Evolutionary conservation across 2,888 invertebrate species (phyloP).

Genomic region (Sarcophaga carnaria): DNA sequence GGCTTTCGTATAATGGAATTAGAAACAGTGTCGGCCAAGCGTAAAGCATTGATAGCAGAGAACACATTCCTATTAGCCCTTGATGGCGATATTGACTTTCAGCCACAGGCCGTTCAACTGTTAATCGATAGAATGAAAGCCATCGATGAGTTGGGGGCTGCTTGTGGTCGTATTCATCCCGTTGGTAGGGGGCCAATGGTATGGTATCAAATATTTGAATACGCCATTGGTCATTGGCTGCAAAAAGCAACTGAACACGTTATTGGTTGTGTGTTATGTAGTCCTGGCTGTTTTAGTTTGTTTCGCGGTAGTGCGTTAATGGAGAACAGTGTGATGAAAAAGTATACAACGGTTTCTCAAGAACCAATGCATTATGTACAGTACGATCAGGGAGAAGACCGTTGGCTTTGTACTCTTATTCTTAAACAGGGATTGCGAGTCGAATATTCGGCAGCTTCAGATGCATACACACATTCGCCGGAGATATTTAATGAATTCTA

Average conservation of each 20-base stretch:
- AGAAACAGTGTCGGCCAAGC: constrained; percentile 78
- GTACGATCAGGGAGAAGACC: constrained; percentile 98
- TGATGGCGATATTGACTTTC: constrained; percentile 95
- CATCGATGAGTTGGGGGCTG: constrained; percentile 90
- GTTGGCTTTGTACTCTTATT: constrained; percentile 96
- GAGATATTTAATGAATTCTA: constrained; percentile 96
- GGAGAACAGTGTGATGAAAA: constrained; percentile 94
- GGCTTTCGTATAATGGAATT: constrained; percentile 90
- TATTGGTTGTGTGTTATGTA: constrained; percentile 94
- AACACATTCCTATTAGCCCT: constrained; percentile 92
- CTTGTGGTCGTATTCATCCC: constrained; percentile 95
- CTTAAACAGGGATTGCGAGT: constrained; percentile 95
- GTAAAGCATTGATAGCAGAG: constrained; percentile 87
- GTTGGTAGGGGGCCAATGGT: constrained; percentile 91
- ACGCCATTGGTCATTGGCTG: constrained; percentile 96
- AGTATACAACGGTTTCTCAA: constrained; percentile 90
- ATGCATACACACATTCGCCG: constrained; percentile 96
- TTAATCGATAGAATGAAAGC: constrained; percentile 94
- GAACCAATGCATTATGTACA: constrained; percentile 94
- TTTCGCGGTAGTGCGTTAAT: constrained; percentile 94
- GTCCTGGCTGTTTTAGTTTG: constrained; percentile 95
- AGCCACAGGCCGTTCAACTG: constrained; percentile 89
- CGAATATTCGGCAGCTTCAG: constrained; percentile 97
- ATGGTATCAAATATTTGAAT: constrained; percentile 95
- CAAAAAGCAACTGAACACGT: constrained; percentile 96